Evolutionary conservation across 2,797 vertebrate species (phyloP), one percentile per base, ranked within the genome.

Genomic region (Centropyge bicolor): DNA sequence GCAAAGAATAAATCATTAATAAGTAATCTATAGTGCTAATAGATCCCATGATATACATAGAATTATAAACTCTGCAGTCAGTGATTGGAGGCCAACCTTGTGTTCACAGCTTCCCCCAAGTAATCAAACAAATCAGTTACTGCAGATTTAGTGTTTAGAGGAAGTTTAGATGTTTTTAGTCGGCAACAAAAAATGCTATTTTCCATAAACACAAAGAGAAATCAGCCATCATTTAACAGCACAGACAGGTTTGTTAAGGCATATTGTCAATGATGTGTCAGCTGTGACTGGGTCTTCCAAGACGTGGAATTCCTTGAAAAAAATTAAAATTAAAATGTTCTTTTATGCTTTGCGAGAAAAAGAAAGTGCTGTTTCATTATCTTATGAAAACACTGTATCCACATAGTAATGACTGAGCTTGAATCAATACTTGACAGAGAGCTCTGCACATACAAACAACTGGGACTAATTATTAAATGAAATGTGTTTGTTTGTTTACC

Each of bases 391-490:
- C 7, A 31, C 0, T 64, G 38, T 41, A 36, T 67, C 52, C 35
- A 60, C 41, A 72, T 48, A 56, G 38, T 52, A 61, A 36, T 68
- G 66, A 43, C 35, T 35, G n/a, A 71, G 46, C 9, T 70, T 48
- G 20, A 74, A 69, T 61, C 5, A 0, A 45, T 70, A 45, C 24
- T 40, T 5, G 60, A 10, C 22, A 24, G 43, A 61, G 16, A 20
- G 43, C 22, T 60, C 24, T 62, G 45, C 35, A 57, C 43, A 68
- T 46, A 73, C 22, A 6, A 59, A 48, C 48, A 27, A 13, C 9
- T 11, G 8, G 1, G 31, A 36, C 7, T 64, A 12, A 41, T 48
- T 24, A 17, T 76, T 40, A 8, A 14, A 72, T 67, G 1, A 69
- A 86, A 78, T 48, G 8, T 3, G 35, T 72, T 11, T 1, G 0